Base-by-base conservation (phyloP, 2,797 vertebrate genomes). In the Valencia hispanica region DNA sequence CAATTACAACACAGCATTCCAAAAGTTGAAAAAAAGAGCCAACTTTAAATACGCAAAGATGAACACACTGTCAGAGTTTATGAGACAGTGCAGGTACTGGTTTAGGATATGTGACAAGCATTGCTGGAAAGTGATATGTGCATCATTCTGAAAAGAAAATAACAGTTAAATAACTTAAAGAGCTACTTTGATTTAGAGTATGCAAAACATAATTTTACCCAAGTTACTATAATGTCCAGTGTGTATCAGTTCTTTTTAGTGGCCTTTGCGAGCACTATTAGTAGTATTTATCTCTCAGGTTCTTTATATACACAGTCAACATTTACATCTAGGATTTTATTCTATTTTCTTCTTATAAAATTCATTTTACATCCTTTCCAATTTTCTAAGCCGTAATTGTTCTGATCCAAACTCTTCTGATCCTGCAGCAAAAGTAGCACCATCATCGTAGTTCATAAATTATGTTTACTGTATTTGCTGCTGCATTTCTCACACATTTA, bases 81-180 rank as follows among this genome's bases (percentile, higher is more conserved):
- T 25, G 14, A 22, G 18, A 63, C 39, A 90, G 82, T 86, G 86
- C 82, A 89, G 74, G 39, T 48, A 73, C 32, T 36, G 4, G 48
- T 27, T 43, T 79, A 66, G 74, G 73, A 0, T 43, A 47, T 72
- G 73, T 36, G 80, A 71, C 76, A 78, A 87, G 71, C 61, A 68
- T 86, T 51, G 65, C 69, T 65, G 74, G 69, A 84, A 89, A 90
- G 89, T 88, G 85, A 87, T 91, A 80, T 80, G 86, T 93, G 88
- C 87, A 83, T 77, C 84, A 61, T 73, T 51, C 55, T 73, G 41
- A 53, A 50, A 88, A 65, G 41, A 82, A 86, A 79, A 79, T 0
- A 3, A 50, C 66, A 78, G 32, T 20, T 36, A 59, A 81, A 70
- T 20, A 57, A 79, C 61, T 65, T 48, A 57, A 48, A 39, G 78